Evolutionary conservation across 2,888 invertebrate species (phyloP), one percentile per base, ranked within the genome.

Genomic region (Schizotus pectinicornis): DNA sequence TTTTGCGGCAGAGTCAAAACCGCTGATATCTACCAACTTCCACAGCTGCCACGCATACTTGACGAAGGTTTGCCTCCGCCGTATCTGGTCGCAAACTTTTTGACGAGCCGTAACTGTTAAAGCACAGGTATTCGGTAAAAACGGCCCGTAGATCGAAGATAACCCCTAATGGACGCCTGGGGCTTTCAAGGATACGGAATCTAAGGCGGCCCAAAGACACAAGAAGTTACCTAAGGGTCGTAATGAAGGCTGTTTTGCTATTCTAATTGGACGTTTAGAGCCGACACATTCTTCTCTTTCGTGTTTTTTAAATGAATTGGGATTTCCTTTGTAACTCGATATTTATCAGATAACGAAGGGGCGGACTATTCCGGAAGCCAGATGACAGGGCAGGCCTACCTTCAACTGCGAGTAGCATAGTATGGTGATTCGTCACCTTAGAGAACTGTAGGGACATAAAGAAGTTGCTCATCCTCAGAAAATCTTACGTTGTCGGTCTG

Each of bases 161-260:
- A 65, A 67, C 57, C 45, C 57, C 55, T 67, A 67, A 67, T 67
- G 63, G 67, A 61, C 61, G 47, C 47, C 56, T 42, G 59, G 52
- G 62, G 57, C 22, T 22, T 22, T 22, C 5, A 22, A 22, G 22
- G 22, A 22, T 22, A 3, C 22, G 22, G 22, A 22, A 22, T 3
- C 22, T 22, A 22, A 22, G 22, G 22, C 22, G 22, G 2, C 2
- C 22, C 5, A 22, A 22, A 22, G 22, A 22, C 22, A 22, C 22
- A 22, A 22, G 22, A 22, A 54, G 39, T 54, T 54, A 54, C 54
- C 54, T 54, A 46, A 42, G 38, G 39, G 51, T 33, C n/a, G 45
- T 39, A 39, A 56, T 38, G 45, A 52, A 52, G 47, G 43, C 34
- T 58, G 46, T 48, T 58, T 48, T 48, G 52, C 37, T 37, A 58